phyloP scores from a whole-genome alignment of 2,113 vertebrate species.

The Carassius carassius region DNA sequence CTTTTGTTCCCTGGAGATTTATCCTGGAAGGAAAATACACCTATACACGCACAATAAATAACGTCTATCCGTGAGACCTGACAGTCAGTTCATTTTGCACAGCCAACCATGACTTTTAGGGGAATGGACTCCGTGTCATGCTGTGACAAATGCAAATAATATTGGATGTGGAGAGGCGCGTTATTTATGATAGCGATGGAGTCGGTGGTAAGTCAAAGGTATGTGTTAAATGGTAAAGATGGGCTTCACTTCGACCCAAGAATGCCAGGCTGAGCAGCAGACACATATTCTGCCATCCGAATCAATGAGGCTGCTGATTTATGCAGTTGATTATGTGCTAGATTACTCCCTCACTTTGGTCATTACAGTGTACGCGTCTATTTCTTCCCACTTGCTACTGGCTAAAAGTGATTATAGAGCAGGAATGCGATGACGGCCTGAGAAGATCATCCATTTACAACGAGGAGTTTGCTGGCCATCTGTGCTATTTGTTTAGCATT shows the following conservation, averaged over 20 bases:
- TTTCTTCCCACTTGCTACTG: constrained; percentile 46
- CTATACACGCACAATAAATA: constrained; percentile 11
- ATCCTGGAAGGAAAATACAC: constrained; percentile 20
- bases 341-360: constrained; percentile 32
- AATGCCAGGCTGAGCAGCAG: constrained; percentile 20
- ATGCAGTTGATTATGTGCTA: constrained; percentile 41
- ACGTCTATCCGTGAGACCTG: constrained; percentile 1
- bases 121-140: constrained; percentile 31
- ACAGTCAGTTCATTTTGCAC: constrained; percentile 34
- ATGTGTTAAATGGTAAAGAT: constrained; percentile 15
- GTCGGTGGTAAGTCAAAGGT: constrained; percentile 11
- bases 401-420: constrained; percentile 50
- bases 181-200: constrained; percentile 33
- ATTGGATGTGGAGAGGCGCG: background rate
- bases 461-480: constrained; percentile 49
- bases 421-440: constrained; percentile 41
- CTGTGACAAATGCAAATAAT: constrained; percentile 37
- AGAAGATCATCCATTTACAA: constrained; percentile 42
- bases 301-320: constrained; percentile 44
- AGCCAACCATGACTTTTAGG: constrained; percentile 39
- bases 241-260: background rate
- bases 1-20: background rate
- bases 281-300: constrained; percentile 12
- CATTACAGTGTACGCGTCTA: constrained; percentile 34
- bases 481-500: constrained; percentile 26